Evolutionary conservation across 2,113 vertebrate species (phyloP).

Genomic region (Capra hircus): DNA sequence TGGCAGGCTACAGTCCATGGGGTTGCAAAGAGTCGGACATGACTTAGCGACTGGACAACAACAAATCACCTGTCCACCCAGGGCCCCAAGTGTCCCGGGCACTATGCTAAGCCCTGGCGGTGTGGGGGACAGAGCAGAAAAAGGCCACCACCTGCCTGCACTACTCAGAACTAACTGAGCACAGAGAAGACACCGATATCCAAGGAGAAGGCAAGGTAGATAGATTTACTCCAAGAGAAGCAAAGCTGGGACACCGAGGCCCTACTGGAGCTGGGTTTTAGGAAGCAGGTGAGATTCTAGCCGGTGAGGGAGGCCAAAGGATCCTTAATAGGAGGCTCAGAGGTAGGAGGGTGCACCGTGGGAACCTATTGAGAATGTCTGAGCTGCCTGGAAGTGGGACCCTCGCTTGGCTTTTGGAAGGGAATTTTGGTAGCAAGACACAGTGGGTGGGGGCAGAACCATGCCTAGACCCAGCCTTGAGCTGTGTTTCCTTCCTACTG

Average conservation of each 20-base stretch:
- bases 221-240: background rate
- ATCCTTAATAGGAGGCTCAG: background rate
- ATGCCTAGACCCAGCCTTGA: background rate
- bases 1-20: background rate
- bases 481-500: background rate
- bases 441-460: background rate
- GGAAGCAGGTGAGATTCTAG: background rate
- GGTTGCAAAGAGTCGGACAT: background rate
- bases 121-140: background rate
- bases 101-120: background rate
- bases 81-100: background rate
- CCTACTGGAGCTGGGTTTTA: background rate
- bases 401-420: background rate
- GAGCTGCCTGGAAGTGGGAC: background rate
- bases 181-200: background rate
- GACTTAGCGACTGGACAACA: background rate
- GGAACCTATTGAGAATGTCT: background rate
- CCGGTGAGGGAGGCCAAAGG: background rate
- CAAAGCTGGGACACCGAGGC: background rate
- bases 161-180: background rate
- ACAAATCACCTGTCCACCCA: background rate
- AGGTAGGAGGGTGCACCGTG: background rate
- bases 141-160: background rate
- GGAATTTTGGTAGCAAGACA: background rate
- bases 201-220: background rate